Percentiles rank a stretch among this genome's conserved stretches.
phyloP scores from a whole-genome alignment of 2,113 vertebrate genomes.

The Cephalopterus ornatus region DNA sequence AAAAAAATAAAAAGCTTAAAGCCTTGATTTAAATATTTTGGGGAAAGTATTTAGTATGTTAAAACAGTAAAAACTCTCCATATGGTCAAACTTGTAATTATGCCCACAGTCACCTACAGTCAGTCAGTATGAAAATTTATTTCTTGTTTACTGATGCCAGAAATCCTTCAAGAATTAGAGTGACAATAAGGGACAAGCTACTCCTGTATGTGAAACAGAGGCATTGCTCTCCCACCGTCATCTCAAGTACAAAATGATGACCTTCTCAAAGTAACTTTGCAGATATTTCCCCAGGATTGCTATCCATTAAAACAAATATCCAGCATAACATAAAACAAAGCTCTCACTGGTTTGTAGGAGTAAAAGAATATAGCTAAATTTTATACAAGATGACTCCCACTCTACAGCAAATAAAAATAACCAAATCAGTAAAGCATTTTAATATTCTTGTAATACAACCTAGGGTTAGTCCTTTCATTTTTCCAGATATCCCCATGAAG shows the following conservation, averaged over 20 bases:
- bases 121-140: not conserved
- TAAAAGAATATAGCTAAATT: slow-evolving; percentile 42
- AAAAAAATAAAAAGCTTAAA: not conserved
- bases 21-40: not conserved
- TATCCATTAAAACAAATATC: slow-evolving; percentile 35
- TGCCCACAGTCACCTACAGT: not conserved
- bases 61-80: not conserved
- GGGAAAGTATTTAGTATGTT: not conserved
- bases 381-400: slow-evolving; percentile 34
- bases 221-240: not conserved
- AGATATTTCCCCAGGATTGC: slow-evolving; percentile 37
- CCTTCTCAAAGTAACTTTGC: slow-evolving; percentile 38
- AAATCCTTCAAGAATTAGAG: slow-evolving; percentile 13
- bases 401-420: slow-evolving; percentile 62
- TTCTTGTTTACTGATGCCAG: slow-evolving; percentile 9
- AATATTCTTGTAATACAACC: slow-evolving; percentile 58
- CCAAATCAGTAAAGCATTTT: slow-evolving; percentile 44
- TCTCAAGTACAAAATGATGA: not conserved
- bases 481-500: slow-evolving; percentile 72
- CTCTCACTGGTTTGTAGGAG: slow-evolving; percentile 11
- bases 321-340: slow-evolving; percentile 48
- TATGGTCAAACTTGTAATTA: slow-evolving; percentile 11
- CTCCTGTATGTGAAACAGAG: not conserved
- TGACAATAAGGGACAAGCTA: not conserved
- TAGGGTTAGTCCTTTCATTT: slow-evolving; percentile 52